These are phyloP conservation scores for Discoglossus pictus DNA, from an alignment of 2,797 vertebrate genomes.

Conservation along the genomic window DNA sequence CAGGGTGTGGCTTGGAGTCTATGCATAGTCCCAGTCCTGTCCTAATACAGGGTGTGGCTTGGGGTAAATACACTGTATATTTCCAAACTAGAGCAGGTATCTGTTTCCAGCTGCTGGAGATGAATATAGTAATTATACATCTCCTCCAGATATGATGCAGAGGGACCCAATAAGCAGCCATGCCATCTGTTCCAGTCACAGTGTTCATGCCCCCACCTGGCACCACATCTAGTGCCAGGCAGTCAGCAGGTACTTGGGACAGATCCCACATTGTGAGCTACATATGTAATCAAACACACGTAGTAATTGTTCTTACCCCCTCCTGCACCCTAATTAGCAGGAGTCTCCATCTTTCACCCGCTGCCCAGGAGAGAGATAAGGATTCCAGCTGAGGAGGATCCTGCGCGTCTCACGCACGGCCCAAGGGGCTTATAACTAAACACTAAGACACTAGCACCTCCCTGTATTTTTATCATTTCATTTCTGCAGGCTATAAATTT, in stretches of 20 bases:
- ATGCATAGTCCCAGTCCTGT: too few species aligned
- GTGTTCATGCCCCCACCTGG: neutral
- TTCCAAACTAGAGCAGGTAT: too few species aligned
- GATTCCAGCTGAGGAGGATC: too few species aligned
- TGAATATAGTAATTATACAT: neutral
- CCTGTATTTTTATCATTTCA: too few species aligned
- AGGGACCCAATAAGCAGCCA: neutral
- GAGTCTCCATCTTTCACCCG: neutral
- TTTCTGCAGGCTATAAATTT: too few species aligned
- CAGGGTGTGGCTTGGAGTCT: too few species aligned
- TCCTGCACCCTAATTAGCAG: constrained; percentile 6
- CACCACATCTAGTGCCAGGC: constrained; percentile 1
- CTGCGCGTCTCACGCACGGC: too few species aligned
- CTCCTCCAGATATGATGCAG: neutral
- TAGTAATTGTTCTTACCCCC: neutral
- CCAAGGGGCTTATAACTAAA: too few species aligned
- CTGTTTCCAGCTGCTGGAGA: neutral
- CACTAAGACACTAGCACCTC: too few species aligned
- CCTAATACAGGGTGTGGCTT: too few species aligned
- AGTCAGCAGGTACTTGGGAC: constrained; percentile 8
- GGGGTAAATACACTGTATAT: too few species aligned
- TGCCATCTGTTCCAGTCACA: constrained; percentile 11
- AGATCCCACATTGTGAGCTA: constrained; percentile 1
- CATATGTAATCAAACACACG: neutral
- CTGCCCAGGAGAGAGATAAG: neutral